Conservation (phyloP, 2,113 vertebrate genomes). For the Hepsetus odoe region DNA sequence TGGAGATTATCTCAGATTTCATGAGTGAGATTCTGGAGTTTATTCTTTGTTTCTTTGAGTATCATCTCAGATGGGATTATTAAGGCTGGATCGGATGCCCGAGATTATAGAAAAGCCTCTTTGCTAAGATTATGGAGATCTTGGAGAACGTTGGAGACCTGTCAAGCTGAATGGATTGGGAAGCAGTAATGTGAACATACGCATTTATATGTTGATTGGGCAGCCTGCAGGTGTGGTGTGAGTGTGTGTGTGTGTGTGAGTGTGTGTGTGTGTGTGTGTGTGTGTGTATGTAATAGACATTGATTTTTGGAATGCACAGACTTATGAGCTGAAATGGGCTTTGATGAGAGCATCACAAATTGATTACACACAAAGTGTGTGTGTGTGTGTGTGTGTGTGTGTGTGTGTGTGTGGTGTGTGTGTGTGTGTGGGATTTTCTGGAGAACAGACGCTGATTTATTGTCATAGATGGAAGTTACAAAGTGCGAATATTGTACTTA, state of each 20-base stretch:
- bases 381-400: background rate
- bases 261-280: constrained; percentile 14
- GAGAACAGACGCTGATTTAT: too few relatives aligned
- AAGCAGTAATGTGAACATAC: background rate
- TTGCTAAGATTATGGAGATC: too few relatives aligned
- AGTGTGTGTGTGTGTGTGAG: background rate
- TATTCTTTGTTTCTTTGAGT: too few relatives aligned
- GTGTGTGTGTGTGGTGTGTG: constrained; percentile 8
- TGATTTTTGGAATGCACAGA: constrained; percentile 24
- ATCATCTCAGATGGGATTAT: background rate
- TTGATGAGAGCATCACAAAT: constrained; percentile 41
- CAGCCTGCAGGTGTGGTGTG: background rate
- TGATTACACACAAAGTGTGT: constrained; percentile 1
- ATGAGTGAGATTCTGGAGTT: too few relatives aligned
- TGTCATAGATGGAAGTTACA: too few relatives aligned
- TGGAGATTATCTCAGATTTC: background rate
- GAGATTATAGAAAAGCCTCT: too few relatives aligned
- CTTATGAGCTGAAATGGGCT: constrained; percentile 25
- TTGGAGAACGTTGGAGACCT: too few relatives aligned
- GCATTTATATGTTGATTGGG: background rate
- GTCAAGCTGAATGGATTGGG: too few relatives aligned
- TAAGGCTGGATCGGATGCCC: too few relatives aligned
- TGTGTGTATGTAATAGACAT: background rate
- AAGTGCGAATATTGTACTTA: too few relatives aligned
- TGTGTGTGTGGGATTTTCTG: background rate